These are phyloP conservation scores for Melanerpes formicivorus DNA, from an alignment of 2,113 vertebrate species.

Conservation along the genomic window DNA sequence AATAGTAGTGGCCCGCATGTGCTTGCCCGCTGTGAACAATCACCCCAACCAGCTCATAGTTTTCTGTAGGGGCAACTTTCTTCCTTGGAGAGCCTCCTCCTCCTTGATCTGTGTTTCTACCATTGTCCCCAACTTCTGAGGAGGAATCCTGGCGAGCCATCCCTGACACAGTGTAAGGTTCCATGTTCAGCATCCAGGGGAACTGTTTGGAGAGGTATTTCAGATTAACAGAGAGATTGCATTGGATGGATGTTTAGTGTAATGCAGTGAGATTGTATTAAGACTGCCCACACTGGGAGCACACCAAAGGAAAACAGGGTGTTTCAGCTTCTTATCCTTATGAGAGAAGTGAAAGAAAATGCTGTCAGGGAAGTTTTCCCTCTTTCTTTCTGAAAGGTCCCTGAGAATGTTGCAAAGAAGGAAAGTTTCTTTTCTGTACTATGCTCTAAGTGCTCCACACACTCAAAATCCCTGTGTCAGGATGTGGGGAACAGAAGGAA, in stretches of 20 bases:
- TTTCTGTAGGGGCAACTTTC: slow-evolving; percentile 97
- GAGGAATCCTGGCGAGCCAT: slow-evolving; percentile 97
- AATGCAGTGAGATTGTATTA: not conserved
- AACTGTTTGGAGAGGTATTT: slow-evolving; percentile 80
- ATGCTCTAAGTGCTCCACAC: rapidly evolving
- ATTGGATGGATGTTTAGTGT: rapidly evolving
- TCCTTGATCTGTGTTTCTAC: slow-evolving; percentile 82
- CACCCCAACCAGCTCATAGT: slow-evolving; percentile 96
- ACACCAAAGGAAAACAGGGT: not conserved
- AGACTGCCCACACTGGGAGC: not conserved
- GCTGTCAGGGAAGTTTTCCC: not conserved
- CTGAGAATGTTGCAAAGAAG: not conserved
- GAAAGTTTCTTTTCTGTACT: not conserved
- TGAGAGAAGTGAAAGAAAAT: not conserved
- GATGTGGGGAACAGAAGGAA: not conserved
- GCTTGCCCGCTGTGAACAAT: slow-evolving; percentile 98
- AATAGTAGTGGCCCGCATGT: slow-evolving; percentile 97
- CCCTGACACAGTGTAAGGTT: slow-evolving; percentile 96
- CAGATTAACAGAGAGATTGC: not conserved
- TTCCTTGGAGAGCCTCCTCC: slow-evolving; percentile 92
- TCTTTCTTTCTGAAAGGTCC: not conserved
- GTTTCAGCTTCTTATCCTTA: not conserved
- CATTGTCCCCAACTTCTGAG: slow-evolving; percentile 87
- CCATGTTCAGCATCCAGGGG: slow-evolving; percentile 99
- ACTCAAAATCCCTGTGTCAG: not conserved